These are phyloP conservation scores for Hirtodrosophila trivittata DNA, from an alignment of 2,888 invertebrate species.

Conservation along the genomic window DNA sequence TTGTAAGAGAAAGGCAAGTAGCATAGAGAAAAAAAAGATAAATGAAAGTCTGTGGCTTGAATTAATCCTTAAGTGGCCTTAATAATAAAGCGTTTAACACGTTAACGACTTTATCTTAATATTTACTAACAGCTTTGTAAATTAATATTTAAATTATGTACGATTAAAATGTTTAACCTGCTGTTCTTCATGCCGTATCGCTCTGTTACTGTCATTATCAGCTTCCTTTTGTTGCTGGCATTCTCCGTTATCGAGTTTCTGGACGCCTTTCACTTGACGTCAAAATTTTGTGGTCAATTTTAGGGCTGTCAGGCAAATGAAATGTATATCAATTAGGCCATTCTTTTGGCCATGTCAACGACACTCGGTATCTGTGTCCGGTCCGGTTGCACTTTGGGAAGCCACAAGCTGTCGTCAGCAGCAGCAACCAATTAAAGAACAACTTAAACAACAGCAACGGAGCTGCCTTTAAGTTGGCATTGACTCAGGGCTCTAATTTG, in stretches of 20 bases:
- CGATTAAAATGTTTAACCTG: background rate
- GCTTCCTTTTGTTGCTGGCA: conserved; percentile 8
- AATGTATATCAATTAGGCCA: conserved; percentile 53
- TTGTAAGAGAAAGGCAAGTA: too few relatives aligned
- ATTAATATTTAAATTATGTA: background rate
- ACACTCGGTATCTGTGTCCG: conserved; percentile 41
- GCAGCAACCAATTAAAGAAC: conserved; percentile 45
- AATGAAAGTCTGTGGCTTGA: too few relatives aligned
- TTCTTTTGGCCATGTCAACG: conserved; percentile 47
- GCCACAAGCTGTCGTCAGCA: conserved; percentile 20
- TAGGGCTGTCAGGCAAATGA: conserved; percentile 36
- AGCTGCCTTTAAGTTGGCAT: conserved; percentile 26
- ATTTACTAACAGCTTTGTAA: too few relatives aligned
- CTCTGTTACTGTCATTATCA: background rate
- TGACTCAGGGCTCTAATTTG: conserved; percentile 39
- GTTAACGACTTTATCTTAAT: too few relatives aligned
- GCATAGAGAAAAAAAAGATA: too few relatives aligned
- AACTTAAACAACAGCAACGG: conserved; percentile 30
- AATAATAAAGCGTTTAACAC: too few relatives aligned
- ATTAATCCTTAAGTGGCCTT: too few relatives aligned
- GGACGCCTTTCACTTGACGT: conserved; percentile 17
- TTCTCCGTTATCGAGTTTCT: conserved; percentile 12
- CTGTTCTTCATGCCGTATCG: background rate
- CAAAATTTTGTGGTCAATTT: conserved; percentile 36
- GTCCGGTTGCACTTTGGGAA: conserved; percentile 19